A percentile compares a stretch with the other conserved stretches of the same genome.
Conservation (phyloP, 2,113 vertebrate genomes). For the Hymenochirus boettgeri region DNA sequence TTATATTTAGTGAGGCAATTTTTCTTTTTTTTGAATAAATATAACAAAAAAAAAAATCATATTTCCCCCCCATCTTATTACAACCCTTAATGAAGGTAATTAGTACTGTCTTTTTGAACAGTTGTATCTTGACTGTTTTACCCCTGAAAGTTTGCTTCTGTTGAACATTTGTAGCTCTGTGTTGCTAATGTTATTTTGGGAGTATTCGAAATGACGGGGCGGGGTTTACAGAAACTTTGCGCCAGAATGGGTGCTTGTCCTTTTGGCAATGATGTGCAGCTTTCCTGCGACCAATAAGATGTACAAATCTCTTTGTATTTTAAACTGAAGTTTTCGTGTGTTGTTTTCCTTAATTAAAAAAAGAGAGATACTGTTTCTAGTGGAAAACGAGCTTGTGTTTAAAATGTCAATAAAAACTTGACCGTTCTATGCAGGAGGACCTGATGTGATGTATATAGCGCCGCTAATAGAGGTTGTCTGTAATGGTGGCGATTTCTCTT, state of each 20-base stretch:
- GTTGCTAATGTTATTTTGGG: not conserved
- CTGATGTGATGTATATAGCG: no score
- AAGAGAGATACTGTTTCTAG: no score
- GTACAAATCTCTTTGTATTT: conserved; percentile 21
- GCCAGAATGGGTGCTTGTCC: not conserved
- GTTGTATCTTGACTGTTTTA: no score
- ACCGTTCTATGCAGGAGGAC: no score
- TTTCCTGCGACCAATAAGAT: not conserved
- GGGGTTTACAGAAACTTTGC: not conserved
- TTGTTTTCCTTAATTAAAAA: not conserved
- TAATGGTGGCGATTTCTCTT: no score
- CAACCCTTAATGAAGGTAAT: no score
- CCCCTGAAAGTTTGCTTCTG: no score
- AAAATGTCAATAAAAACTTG: no score
- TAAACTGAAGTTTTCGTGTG: conserved; percentile 10
- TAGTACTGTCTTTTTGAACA: no score
- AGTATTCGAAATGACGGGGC: not conserved
- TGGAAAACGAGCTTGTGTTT: no score
- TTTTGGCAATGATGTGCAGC: not conserved
- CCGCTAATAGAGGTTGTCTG: no score
- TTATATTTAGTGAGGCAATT: not conserved
- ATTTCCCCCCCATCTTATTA: no score
- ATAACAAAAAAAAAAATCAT: not conserved
- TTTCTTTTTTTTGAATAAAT: not conserved
- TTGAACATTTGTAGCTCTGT: not conserved